Conservation (phyloP, 2,797 vertebrate species). For the Eulemur mongoz region DNA sequence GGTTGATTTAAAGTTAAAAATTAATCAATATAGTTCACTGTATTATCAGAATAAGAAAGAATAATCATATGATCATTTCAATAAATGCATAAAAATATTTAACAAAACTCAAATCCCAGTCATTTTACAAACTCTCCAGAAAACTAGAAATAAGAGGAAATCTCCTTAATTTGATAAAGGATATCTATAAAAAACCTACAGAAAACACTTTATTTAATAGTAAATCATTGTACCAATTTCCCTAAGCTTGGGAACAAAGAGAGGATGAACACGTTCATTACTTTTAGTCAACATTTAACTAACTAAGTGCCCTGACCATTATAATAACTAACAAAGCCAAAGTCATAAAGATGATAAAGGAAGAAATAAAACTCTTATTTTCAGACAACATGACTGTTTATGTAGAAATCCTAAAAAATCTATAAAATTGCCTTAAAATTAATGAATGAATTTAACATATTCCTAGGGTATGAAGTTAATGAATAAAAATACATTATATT, state of each 20-base stretch:
- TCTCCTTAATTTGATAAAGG: background rate
- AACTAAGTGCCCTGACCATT: background rate
- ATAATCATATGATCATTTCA: background rate
- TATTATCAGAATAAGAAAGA: background rate
- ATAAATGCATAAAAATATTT: background rate
- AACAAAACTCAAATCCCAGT: background rate
- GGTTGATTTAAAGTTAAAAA: background rate
- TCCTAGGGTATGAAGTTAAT: background rate
- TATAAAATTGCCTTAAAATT: background rate
- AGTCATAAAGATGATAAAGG: background rate
- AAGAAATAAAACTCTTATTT: background rate
- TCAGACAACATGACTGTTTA: background rate
- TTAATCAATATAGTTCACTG: background rate
- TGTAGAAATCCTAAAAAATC: background rate
- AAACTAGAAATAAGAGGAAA: background rate
- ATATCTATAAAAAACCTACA: background rate
- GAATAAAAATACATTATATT: background rate
- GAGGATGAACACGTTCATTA: background rate
- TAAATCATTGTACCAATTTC: background rate
- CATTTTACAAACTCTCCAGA: background rate
- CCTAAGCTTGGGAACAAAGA: background rate
- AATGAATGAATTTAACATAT: background rate
- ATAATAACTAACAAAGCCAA: background rate
- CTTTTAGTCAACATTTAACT: background rate
- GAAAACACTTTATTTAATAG: background rate